Conservation (phyloP, 2,113 vertebrate species). For the Neotragus pygmaeus region DNA sequence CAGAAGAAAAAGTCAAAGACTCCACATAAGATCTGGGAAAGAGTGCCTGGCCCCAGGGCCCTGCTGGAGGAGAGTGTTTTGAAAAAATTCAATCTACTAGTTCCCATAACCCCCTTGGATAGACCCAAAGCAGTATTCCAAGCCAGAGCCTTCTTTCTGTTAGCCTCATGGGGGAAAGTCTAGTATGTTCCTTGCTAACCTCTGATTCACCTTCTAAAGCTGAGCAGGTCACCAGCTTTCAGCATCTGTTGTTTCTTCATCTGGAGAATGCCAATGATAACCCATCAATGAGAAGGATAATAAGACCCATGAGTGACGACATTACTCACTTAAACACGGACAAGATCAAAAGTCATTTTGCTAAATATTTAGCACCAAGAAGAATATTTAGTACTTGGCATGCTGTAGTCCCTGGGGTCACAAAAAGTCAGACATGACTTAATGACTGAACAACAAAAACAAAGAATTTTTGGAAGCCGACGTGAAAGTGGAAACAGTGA, state of each 20-base stretch:
- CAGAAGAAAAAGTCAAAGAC: not conserved
- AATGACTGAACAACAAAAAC: not conserved
- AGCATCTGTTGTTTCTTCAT: not conserved
- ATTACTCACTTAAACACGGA: not conserved
- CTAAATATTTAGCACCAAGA: not conserved
- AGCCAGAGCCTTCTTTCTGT: not conserved
- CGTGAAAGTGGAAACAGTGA: not conserved
- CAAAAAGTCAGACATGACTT: not conserved
- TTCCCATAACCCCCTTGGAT: not conserved
- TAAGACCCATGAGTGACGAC: not conserved
- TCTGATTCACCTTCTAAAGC: conserved; percentile 8
- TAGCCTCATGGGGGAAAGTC: not conserved
- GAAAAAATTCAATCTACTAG: not conserved
- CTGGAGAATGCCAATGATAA: not conserved
- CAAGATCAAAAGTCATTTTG: not conserved
- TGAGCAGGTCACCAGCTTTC: not conserved
- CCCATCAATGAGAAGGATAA: not conserved
- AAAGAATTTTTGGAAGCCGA: not conserved
- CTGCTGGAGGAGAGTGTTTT: not conserved
- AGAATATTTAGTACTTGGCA: not conserved
- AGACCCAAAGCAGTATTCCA: not conserved
- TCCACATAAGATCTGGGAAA: not conserved
- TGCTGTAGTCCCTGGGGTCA: not conserved
- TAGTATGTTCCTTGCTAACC: not conserved
- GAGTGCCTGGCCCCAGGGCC: not conserved